These are phyloP conservation scores for Phymorhynchus buccinoides DNA, from an alignment of 1,140 invertebrate genomes.

Conservation along the genomic window DNA sequence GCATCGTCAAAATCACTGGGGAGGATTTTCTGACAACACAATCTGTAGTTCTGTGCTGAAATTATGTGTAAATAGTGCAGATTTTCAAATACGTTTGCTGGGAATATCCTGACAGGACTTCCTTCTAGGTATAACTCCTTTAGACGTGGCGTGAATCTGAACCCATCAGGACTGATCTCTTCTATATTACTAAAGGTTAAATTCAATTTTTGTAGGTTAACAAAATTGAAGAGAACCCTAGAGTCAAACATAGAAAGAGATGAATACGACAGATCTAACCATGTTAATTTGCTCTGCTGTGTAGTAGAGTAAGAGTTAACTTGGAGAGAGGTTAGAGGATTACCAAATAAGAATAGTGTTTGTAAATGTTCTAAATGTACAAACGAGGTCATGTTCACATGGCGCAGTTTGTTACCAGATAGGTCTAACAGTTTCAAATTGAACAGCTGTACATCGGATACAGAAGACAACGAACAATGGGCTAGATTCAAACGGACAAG, in stretches of 20 bases:
- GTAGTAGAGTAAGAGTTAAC: no score
- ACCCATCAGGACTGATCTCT: not conserved
- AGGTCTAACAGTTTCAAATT: no score
- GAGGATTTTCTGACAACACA: conserved; percentile 52
- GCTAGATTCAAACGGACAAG: no score
- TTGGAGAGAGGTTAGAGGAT: no score
- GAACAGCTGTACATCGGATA: no score
- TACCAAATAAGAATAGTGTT: no score
- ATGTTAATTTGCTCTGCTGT: no score
- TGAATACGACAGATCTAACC: not conserved
- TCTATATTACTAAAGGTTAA: conserved; percentile 9
- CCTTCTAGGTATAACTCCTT: conserved; percentile 33
- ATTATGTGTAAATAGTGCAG: conserved; percentile 27
- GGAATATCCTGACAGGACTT: conserved; percentile 33
- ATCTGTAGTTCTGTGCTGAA: conserved; percentile 36
- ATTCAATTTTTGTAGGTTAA: conserved; percentile 15
- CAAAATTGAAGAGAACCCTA: not conserved
- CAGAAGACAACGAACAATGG: no score
- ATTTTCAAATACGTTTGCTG: conserved; percentile 39
- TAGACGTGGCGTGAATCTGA: not conserved
- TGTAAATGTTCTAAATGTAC: no score
- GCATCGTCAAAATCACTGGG: not conserved
- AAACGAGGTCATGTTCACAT: no score
- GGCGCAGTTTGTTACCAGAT: no score
- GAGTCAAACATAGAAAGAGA: not conserved